Percentiles rank a stretch among this genome's conserved stretches.
Evolutionary conservation across 2,888 invertebrate species (phyloP).

Genomic region (Macrosiphum euphorbiae): DNA sequence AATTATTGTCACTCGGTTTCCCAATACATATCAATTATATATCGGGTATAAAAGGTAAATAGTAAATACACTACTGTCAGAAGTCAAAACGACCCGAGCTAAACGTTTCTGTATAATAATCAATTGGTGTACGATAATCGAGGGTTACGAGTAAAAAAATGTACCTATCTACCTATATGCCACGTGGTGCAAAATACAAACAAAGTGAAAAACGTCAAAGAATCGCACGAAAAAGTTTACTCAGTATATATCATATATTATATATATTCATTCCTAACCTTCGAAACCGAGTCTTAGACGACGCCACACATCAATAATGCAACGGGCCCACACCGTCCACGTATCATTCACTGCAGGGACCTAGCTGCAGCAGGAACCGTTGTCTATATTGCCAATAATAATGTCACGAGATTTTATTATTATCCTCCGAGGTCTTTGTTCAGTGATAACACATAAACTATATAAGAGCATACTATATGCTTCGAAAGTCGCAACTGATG

Average conservation of each 20-base stretch:
- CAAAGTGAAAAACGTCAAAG: neutral
- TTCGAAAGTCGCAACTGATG: neutral
- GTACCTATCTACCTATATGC: neutral
- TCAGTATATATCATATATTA: neutral
- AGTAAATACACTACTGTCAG: neutral
- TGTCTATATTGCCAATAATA: neutral
- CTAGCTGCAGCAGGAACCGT: neutral
- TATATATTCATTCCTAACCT: slow-evolving; percentile 4
- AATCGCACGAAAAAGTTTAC: slow-evolving; percentile 17
- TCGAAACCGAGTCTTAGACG: neutral
- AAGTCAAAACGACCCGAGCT: neutral
- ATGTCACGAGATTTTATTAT: neutral
- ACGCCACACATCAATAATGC: slow-evolving; percentile 1
- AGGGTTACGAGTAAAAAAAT: slow-evolving; percentile 1
- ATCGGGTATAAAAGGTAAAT: neutral
- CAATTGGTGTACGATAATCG: neutral
- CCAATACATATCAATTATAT: neutral
- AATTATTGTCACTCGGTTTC: neutral
- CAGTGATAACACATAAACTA: neutral
- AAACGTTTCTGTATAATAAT: neutral
- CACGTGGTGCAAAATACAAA: neutral
- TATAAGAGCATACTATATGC: neutral
- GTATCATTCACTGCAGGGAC: neutral
- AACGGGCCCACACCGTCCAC: neutral
- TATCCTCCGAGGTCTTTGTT: neutral